Evolutionary conservation across 1,140 invertebrate genomes (phyloP).

Genomic region (Pseudachorutes palmiensis): DNA sequence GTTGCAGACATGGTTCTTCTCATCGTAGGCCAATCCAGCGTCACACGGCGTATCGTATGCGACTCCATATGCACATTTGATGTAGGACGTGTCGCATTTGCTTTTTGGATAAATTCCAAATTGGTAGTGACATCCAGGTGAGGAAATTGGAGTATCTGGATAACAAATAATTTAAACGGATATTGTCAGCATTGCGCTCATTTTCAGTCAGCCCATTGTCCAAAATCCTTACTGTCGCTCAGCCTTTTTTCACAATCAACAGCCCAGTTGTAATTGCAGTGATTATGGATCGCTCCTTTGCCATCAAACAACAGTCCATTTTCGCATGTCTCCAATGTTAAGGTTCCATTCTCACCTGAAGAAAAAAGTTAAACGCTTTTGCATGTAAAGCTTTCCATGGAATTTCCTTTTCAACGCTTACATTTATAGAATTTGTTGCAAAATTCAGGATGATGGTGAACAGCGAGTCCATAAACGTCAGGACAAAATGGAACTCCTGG

Average conservation of each 20-base stretch:
- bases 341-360: constrained; percentile 45
- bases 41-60: constrained; percentile 70
- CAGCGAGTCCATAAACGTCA: constrained; percentile 60
- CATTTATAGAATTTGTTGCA: constrained; percentile 84
- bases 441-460: constrained; percentile 71
- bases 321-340: constrained; percentile 80
- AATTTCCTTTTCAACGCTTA: constrained; percentile 51
- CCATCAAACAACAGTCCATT: constrained; percentile 86
- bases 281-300: constrained; percentile 74
- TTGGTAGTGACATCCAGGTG: constrained; percentile 74
- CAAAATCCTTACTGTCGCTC: constrained; percentile 22
- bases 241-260: constrained; percentile 49
- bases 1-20: constrained; percentile 77
- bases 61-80: constrained; percentile 74
- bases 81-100: constrained; percentile 72
- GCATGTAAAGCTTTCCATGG: background rate
- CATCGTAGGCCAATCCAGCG: constrained; percentile 70
- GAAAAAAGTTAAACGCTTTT: background rate
- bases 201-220: background rate
- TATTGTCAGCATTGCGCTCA: too few species aligned
- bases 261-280: constrained; percentile 90
- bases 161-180: constrained; percentile 26
- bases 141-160: constrained; percentile 66
- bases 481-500: constrained; percentile 49
- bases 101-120: constrained; percentile 74